These are phyloP conservation scores for Alosa sapidissima DNA, from an alignment of 2,797 vertebrate genomes.

Conservation along the genomic window DNA sequence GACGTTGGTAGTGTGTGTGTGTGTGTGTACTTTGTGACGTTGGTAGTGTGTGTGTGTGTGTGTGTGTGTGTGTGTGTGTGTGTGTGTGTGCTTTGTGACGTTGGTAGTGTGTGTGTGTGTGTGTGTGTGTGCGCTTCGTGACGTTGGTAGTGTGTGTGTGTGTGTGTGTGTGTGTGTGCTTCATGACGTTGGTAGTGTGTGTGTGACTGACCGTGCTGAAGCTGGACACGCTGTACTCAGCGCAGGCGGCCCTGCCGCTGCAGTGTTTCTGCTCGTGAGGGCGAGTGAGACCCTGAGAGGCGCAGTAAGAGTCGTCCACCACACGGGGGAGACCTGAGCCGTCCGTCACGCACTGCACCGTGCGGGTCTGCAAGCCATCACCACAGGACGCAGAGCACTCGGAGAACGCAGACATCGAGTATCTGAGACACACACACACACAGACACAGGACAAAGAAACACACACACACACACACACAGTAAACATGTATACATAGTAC, in stretches of 20 bases:
- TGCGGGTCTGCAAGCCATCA: constrained; percentile 82
- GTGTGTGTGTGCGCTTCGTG: no score
- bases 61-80: no score
- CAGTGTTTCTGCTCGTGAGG: constrained; percentile 79
- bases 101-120: no score
- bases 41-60: no score
- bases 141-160: no score
- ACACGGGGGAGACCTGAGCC: constrained; percentile 66
- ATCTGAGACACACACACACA: constrained; percentile 64
- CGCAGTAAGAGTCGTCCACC: constrained; percentile 75
- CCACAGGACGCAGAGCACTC: constrained; percentile 83
- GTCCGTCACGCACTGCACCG: constrained; percentile 75
- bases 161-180: not conserved
- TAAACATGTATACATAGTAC: not conserved
- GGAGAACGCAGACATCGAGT: constrained; percentile 75
- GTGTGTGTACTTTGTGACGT: no score
- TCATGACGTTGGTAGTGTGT: not conserved
- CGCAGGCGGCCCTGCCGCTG: constrained; percentile 71
- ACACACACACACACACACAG: not conserved
- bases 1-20: no score
- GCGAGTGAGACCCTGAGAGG: constrained; percentile 65
- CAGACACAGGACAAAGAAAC: not conserved
- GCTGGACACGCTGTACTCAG: not conserved
- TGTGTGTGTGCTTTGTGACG: no score
- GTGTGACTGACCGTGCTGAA: not conserved